A percentile compares a stretch with the other conserved stretches of the same genome.
phyloP scores from a whole-genome alignment of 2,113 vertebrate species.

The Elaphurus davidianus region DNA sequence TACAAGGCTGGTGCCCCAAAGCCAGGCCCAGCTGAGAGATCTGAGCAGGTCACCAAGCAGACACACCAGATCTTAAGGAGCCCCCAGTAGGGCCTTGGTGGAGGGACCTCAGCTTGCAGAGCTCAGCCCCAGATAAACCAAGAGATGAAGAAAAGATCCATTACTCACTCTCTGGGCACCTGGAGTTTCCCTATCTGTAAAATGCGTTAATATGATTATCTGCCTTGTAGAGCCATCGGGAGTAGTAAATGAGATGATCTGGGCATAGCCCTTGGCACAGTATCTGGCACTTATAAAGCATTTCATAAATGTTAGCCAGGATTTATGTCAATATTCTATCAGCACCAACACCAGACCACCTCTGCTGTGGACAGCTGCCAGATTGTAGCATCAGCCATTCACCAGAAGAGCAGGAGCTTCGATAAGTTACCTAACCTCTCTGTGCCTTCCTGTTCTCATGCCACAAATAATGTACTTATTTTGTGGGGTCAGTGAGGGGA shows the following conservation, averaged over 20 bases:
- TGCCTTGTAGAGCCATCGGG: rapidly evolving
- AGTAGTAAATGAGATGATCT: neutral
- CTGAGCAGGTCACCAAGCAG: no score
- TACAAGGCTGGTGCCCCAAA: neutral
- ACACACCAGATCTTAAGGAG: neutral
- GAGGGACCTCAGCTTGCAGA: neutral
- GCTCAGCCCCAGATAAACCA: neutral
- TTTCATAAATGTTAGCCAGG: neutral
- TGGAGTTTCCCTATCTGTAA: neutral
- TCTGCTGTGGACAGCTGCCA: rapidly evolving
- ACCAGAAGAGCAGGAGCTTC: rapidly evolving
- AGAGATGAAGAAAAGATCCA: neutral
- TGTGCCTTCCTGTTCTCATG: neutral
- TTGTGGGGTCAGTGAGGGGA: no score
- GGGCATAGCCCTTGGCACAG: neutral
- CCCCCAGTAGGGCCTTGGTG: rapidly evolving
- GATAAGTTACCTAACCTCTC: neutral
- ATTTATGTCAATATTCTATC: no score
- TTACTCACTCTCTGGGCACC: no score
- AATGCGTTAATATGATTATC: neutral
- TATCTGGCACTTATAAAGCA: neutral
- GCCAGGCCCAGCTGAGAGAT: rapidly evolving
- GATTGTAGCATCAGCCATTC: neutral
- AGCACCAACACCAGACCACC: rapidly evolving
- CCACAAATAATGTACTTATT: rapidly evolving